A percentile compares a stretch with the other conserved stretches of the same genome.
These are phyloP conservation scores for Slavum lentiscoides DNA, from an alignment of 2,888 invertebrate genomes.

Conservation along the genomic window DNA sequence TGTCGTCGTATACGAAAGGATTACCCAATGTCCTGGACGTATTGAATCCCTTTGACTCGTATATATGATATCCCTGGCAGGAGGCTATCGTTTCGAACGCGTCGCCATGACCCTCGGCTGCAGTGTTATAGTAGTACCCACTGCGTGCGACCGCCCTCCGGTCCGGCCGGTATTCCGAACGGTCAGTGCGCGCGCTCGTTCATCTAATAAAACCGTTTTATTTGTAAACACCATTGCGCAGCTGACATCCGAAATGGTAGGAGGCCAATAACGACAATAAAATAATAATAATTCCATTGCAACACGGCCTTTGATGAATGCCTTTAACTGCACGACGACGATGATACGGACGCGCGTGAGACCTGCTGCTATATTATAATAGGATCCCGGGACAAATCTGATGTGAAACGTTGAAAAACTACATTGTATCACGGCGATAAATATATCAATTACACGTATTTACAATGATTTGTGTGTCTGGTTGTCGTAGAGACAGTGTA, in stretches of 20 bases:
- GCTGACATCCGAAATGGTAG: slow-evolving; percentile 20
- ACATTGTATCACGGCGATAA: slow-evolving; percentile 27
- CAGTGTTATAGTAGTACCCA: too few relatives aligned
- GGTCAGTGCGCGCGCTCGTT: slow-evolving; percentile 27
- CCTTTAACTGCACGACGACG: too few relatives aligned
- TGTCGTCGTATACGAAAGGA: slow-evolving; percentile 27
- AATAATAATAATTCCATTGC: neutral
- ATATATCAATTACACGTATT: slow-evolving; percentile 43
- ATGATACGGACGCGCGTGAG: neutral
- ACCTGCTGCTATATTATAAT: slow-evolving; percentile 1
- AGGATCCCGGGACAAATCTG: neutral
- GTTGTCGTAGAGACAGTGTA: neutral
- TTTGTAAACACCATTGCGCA: slow-evolving; percentile 36
- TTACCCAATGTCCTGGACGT: slow-evolving; percentile 24
- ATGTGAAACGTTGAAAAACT: slow-evolving; percentile 22
- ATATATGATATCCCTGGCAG: neutral
- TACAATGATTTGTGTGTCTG: slow-evolving; percentile 43
- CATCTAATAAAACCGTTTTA: slow-evolving; percentile 40
- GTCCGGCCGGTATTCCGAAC: too few relatives aligned
- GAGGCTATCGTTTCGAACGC: slow-evolving; percentile 17
- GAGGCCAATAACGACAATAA: neutral
- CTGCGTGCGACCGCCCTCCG: slow-evolving; percentile 16
- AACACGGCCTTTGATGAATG: slow-evolving; percentile 8
- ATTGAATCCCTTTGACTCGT: slow-evolving; percentile 31
- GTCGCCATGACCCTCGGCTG: neutral